Evolutionary conservation across 2,797 vertebrate species (phyloP), one percentile per base, ranked within the genome.

Genomic region (Austrolebias charrua): DNA sequence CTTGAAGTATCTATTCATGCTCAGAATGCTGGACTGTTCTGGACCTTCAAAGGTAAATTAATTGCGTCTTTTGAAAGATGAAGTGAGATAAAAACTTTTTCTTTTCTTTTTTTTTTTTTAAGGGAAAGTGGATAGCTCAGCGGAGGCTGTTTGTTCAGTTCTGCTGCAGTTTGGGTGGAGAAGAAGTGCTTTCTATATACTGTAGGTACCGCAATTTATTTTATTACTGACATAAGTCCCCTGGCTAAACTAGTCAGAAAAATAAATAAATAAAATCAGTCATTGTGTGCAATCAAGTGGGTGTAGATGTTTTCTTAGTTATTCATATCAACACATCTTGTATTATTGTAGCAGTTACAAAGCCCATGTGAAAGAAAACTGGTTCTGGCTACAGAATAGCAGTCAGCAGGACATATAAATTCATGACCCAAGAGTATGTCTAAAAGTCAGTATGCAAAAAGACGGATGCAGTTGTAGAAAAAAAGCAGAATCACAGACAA

Each of bases 281-380:
- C 40, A 66, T 4, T 44, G 16, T 42, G 1, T 40, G 35, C 35
- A 10, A 38, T 38, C 46, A 58, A 46, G 35, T 18, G 5, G 28
- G 44, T 7, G 15, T 0, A 14, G 12, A 31, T 15, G 13, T 18
- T 46, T 18, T 38, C 50, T 52, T 33, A 57, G 48, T 18, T 52
- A 46, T 31, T 46, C 54, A 20, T 51, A 31, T 57, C 38, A 12
- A 53, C 16, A 46, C 47, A 12, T 57, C 0, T n/a, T 18, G 18
- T 49, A 61, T 70, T 51, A 55, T 43, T 70, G 13, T 45, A n/a
- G 9, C 24, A 45, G 50, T 8, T 29, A 50, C 13, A 15, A 40
- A 47, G 6, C 29, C 61, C 18, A 43, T 9, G 20, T 49, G 35
- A 33, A 53, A 55, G 5, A 28, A 57, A 6, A 6, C 13, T 18